phyloP scores from a whole-genome alignment of 2,113 vertebrate genomes.

The Physeter macrocephalus region DNA sequence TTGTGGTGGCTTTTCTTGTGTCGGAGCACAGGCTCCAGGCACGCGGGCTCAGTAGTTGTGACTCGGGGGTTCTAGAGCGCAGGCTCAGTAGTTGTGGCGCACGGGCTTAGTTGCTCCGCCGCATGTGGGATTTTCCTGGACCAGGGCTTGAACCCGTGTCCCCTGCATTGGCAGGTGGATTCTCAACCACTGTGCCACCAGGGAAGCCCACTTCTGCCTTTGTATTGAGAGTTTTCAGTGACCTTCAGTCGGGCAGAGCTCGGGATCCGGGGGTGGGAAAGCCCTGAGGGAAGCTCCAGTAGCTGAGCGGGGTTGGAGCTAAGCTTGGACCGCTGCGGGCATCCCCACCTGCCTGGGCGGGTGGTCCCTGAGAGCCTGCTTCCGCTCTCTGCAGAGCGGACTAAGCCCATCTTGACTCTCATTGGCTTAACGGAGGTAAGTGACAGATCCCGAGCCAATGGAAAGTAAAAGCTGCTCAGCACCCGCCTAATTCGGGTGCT shows the following conservation, averaged over 20 bases:
- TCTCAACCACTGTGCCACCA: too few species aligned
- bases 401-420: background rate
- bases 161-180: too few species aligned
- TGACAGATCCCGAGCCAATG: slow-evolving; percentile 5
- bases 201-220: background rate
- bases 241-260: background rate
- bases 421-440: background rate
- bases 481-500: rapidly evolving
- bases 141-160: too few species aligned
- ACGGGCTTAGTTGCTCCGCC: too few species aligned
- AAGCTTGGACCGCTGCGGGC: rapidly evolving
- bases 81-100: too few species aligned
- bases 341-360: too few species aligned
- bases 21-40: too few species aligned
- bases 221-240: background rate
- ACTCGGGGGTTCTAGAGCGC: too few species aligned
- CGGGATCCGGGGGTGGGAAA: background rate
- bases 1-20: too few species aligned
- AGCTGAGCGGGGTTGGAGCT: rapidly evolving
- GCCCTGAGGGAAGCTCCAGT: background rate
- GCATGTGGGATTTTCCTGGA: too few species aligned
- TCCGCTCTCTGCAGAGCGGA: background rate
- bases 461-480: background rate
- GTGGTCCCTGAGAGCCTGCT: background rate
- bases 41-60: too few species aligned